Evolutionary conservation across 2,113 vertebrate genomes (phyloP), one percentile per base, ranked within the genome.

Genomic region (Salvator merianae): DNA sequence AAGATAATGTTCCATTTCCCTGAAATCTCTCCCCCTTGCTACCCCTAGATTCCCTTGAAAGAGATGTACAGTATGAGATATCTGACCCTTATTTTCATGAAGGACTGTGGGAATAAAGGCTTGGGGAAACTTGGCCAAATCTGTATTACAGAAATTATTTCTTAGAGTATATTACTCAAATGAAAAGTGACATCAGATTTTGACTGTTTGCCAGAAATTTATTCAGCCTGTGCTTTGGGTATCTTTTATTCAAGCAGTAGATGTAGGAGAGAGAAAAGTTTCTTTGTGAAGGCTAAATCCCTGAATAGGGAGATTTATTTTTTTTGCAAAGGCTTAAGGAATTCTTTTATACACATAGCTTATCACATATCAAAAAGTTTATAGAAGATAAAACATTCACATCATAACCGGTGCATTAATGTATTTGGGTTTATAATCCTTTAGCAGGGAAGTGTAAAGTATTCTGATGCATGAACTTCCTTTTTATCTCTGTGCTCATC

Each of bases 1-100:
- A 40, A 72, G 50, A 43, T 30, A 79, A 85, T 73, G n/a, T 59
- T 81, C 12, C 22, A 73, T 63, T 82, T 82, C 47, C 18, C 30
- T 73, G 70, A 74, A 43, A 20, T 24, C 2, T 9, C 12, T 22
- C 55, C 55, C 53, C 53, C 55, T 16, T 16, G 18, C 20, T 59
- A 59, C 20, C 55, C 12, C 28, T 40, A 78, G 50, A 22, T 34
- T 36, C 10, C 34, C 68, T 84, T 71, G 50, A 20, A 59, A 32
- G 36, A 70, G 65, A 32, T 65, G 26, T 26, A 10, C 20, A 59
- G 20, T 20, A 59, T 70, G 20, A 78, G 14, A 36, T 38, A 71
- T 79, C n/a, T 72, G 24, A 65, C 76, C 70, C 6, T 20, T 34
- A 47, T 40, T 38, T 38, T 68, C 34, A 12, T 69, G 53, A 63